phyloP scores from a whole-genome alignment of 2,888 invertebrate species.

The Dynastes hyllus region DNA sequence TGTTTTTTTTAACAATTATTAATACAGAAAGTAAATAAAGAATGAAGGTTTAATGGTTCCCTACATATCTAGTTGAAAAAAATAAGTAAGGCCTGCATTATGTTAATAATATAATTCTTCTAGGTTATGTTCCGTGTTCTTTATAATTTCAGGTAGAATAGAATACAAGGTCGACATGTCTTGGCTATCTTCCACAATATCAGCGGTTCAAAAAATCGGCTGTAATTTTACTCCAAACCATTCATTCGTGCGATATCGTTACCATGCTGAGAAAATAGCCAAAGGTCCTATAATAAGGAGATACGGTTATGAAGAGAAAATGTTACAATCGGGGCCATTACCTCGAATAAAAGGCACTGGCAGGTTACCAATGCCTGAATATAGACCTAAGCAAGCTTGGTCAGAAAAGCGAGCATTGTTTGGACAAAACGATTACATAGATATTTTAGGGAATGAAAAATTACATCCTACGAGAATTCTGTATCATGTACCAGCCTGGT shows the following conservation, averaged over 20 bases:
- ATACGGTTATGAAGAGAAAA: constrained; percentile 81
- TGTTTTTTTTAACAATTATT: no score
- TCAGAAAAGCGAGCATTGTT: constrained; percentile 84
- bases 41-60: no score
- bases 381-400: constrained; percentile 86
- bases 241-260: constrained; percentile 73
- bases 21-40: no score
- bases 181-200: constrained; percentile 37
- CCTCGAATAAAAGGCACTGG: constrained; percentile 77
- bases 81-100: no score
- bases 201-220: constrained; percentile 30
- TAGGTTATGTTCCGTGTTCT: neutral
- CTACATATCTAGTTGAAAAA: no score
- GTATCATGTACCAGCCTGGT: constrained; percentile 91
- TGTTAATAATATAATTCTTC: neutral
- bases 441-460: constrained; percentile 90
- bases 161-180: constrained; percentile 32
- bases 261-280: constrained; percentile 77
- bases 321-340: constrained; percentile 80
- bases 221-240: constrained; percentile 65
- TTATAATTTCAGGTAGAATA: neutral
- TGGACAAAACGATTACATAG: constrained; percentile 98
- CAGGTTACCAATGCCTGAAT: constrained; percentile 79
- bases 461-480: constrained; percentile 88
- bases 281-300: constrained; percentile 78